Conservation (phyloP, 2,888 invertebrate genomes). For the Acanthacorydalis orientalis region DNA sequence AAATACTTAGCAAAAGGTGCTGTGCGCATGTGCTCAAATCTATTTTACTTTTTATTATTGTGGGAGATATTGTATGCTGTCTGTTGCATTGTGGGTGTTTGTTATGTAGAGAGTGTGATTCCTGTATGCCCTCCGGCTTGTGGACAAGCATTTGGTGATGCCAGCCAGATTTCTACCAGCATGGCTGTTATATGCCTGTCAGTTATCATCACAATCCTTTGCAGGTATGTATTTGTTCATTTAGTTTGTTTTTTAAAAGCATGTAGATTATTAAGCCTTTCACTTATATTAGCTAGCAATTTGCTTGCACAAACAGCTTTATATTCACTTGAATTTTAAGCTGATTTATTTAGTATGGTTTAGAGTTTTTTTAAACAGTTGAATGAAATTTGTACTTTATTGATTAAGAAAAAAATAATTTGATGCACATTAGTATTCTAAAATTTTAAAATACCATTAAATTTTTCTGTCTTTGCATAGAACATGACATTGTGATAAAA, state of each 20-base stretch:
- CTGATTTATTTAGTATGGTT: too few relatives aligned
- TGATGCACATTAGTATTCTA: too few relatives aligned
- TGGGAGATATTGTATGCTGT: not conserved
- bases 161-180: slow-evolving; percentile 31
- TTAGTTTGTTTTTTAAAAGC: too few relatives aligned
- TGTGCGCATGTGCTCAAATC: not conserved
- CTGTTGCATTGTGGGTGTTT: slow-evolving; percentile 12
- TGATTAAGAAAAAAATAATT: too few relatives aligned
- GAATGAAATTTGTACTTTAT: too few relatives aligned
- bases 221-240: slow-evolving; percentile 19
- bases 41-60: not conserved
- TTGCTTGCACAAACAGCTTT: too few relatives aligned
- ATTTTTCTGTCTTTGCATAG: too few relatives aligned
- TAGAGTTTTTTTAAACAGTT: too few relatives aligned
- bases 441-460: too few relatives aligned
- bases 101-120: slow-evolving; percentile 65
- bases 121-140: slow-evolving; percentile 91
- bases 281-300: too few relatives aligned
- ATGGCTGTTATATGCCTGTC: slow-evolving; percentile 34
- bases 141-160: slow-evolving; percentile 47
- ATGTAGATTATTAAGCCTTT: too few relatives aligned
- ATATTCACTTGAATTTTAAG: not conserved
- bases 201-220: slow-evolving; percentile 27
- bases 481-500: too few relatives aligned
- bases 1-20: not conserved